Base-by-base conservation (phyloP, 2,113 vertebrate genomes). In the Gymnobelideus leadbeateri region DNA sequence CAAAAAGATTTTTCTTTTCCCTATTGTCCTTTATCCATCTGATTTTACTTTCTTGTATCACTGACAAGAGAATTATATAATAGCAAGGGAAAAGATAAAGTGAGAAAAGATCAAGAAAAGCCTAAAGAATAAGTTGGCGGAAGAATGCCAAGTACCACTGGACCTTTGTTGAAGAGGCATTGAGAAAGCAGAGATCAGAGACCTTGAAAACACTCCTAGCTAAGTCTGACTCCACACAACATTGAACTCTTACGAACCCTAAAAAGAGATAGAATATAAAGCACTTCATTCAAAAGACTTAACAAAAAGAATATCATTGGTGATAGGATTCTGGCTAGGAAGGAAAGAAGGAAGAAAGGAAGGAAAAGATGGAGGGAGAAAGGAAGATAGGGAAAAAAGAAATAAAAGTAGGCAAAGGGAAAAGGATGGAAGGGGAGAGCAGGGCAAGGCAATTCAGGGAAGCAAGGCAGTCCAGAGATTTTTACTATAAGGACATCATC, bases 321-420 rank as follows among this genome's bases (percentile, higher is more conserved):
- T 77, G 55, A 28, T 51, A 19, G n/a, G 61, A 90, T 84, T 94
- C 94, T 94, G 94, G 92, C 7, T 50, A 95, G 95, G 16, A 95
- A 92, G 77, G 28, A 51, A 92, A 47, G 25, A 51, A 95, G 54
- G 25, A 26, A 24, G 53, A 54, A 54, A 55, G 24, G 54, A 55
- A 55, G 25, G 54, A 55, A 55, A 55, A 55, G 54, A 55, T 55
- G 89, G 92, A 94, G 54, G 23, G 95, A 92, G 61, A 50, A 54
- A 94, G 4, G 93, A 95, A 93, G 94, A 28, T 16, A 91, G 68
- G 51, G 21, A 14, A 51, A 96, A 25, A 11, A 31, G 28, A 28
- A 37, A 31, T 49, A 55, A 55, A 26, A 16, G 12, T 16, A 68
- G 14, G 61, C 12, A 68, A 26, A 37, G 61, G 28, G 31, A 37